phyloP scores from a whole-genome alignment of 2,888 invertebrate species.

The Ornithoptera alexandrae region DNA sequence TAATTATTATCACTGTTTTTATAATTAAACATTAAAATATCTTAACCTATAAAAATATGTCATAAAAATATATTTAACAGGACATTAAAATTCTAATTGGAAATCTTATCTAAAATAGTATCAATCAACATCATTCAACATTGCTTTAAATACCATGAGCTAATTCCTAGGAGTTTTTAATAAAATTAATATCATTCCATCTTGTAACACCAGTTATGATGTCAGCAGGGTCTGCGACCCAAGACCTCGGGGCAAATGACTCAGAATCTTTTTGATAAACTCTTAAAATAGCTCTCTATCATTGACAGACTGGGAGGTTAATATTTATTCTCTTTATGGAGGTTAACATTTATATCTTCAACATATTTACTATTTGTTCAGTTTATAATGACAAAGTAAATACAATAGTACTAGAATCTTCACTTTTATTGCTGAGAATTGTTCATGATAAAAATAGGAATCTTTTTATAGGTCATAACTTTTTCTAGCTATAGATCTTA shows the following conservation, averaged over 20 bases:
- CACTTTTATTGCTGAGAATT: too few species aligned
- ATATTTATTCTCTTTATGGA: not conserved
- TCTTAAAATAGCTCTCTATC: slow-evolving; percentile 18
- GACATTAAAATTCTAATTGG: not conserved
- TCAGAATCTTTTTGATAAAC: slow-evolving; percentile 19
- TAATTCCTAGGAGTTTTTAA: slow-evolving; percentile 25
- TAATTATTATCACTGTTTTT: too few species aligned
- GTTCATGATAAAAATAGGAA: too few species aligned
- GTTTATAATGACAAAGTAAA: too few species aligned
- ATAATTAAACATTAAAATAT: too few species aligned
- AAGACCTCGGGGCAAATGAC: slow-evolving; percentile 20
- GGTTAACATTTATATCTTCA: not conserved
- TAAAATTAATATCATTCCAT: slow-evolving; percentile 25
- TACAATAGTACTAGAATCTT: too few species aligned
- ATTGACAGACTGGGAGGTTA: not conserved
- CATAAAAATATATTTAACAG: not conserved
- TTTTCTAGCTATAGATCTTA: too few species aligned
- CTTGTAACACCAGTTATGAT: slow-evolving; percentile 23
- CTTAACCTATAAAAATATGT: too few species aligned
- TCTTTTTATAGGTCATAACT: too few species aligned
- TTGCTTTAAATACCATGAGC: slow-evolving; percentile 20
- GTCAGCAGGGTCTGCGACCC: slow-evolving; percentile 24
- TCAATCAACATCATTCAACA: slow-evolving; percentile 10
- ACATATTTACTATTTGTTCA: not conserved
- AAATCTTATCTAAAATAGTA: not conserved